These are phyloP conservation scores for Pipistrellus pipistrellus DNA, from an alignment of 2,797 vertebrate species.

Conservation along the genomic window DNA sequence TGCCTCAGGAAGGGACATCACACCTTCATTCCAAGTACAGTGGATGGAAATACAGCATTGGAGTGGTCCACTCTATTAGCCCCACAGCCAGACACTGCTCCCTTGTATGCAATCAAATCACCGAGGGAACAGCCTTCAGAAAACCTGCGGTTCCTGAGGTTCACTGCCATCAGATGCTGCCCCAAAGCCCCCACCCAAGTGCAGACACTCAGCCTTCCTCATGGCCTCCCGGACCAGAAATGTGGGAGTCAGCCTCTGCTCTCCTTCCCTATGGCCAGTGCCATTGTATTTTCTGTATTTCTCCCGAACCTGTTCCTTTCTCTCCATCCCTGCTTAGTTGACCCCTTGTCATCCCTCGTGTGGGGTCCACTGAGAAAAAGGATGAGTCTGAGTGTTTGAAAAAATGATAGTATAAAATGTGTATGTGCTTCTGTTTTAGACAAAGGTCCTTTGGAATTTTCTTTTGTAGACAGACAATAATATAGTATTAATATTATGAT, in stretches of 20 bases:
- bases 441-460: constrained; percentile 28
- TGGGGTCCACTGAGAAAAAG: neutral
- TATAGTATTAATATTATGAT: neutral
- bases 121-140: neutral
- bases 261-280: neutral
- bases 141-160: neutral
- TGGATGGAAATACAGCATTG: neutral
- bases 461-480: constrained; percentile 33
- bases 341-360: neutral
- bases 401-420: neutral
- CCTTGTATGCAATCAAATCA: neutral
- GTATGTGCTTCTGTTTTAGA: neutral
- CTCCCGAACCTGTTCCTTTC: neutral
- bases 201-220: neutral
- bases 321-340: neutral
- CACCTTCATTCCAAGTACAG: neutral
- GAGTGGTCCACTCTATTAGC: neutral
- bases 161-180: neutral
- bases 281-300: neutral
- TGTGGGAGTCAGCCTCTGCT: neutral
- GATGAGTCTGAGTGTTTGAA: neutral
- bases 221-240: neutral
- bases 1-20: neutral
- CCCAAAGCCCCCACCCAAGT: neutral
- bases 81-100: neutral